Percentiles rank a stretch among this genome's conserved stretches.
phyloP scores from a whole-genome alignment of 2,113 vertebrate species.

The Ictalurus punctatus region DNA sequence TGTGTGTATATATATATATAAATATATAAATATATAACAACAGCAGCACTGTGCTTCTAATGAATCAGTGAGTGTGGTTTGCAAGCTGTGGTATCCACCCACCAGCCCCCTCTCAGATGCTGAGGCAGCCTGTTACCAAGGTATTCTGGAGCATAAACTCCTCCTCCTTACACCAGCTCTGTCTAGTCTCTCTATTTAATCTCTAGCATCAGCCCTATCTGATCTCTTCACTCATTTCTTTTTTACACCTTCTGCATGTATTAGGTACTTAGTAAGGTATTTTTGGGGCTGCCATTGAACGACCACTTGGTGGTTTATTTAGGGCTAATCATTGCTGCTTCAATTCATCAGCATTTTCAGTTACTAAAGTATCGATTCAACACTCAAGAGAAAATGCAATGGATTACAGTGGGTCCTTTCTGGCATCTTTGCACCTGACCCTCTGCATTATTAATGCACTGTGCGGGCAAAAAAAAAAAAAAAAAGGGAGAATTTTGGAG shows the following conservation, averaged over 20 bases:
- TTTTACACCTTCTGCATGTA: background rate
- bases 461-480: background rate
- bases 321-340: background rate
- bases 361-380: background rate
- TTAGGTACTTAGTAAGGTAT: background rate
- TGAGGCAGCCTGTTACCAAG: conserved; percentile 78
- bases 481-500: background rate
- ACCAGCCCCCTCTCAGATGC: conserved; percentile 55
- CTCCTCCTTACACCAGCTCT: conserved; percentile 56
- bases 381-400: background rate
- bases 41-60: conserved; percentile 36
- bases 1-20: no score
- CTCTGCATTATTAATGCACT: background rate
- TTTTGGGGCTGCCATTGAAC: background rate
- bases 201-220: background rate
- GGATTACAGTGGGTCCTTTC: background rate
- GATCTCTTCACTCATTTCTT: background rate
- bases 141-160: conserved; percentile 68
- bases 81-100: conserved; percentile 56
- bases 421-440: conserved; percentile 45
- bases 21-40: conserved; percentile 21
- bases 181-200: conserved; percentile 24
- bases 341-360: conserved; percentile 5
- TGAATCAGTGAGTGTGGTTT: conserved; percentile 31
- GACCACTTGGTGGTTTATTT: background rate